These are phyloP conservation scores for Periophthalmus magnuspinnatus DNA, from an alignment of 2,797 vertebrate genomes.

Conservation along the genomic window DNA sequence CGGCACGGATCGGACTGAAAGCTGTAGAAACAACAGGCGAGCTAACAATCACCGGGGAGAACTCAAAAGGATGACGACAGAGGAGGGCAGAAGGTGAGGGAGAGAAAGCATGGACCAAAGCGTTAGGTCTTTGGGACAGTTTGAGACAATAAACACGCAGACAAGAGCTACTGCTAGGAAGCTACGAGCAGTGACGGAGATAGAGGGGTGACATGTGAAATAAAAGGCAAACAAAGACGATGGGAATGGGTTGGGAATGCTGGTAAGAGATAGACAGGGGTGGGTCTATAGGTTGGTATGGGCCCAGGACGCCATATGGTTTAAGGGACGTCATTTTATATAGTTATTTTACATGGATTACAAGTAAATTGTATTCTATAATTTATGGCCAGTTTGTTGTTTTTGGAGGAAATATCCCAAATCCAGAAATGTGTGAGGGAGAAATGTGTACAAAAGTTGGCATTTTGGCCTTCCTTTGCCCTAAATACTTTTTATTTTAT, in stretches of 20 bases:
- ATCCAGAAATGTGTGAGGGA: too few species aligned
- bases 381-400: too few species aligned
- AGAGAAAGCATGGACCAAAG: constrained; percentile 46
- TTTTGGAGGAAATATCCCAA: too few species aligned
- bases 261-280: constrained; percentile 15
- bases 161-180: constrained; percentile 35
- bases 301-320: background rate
- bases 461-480: too few species aligned
- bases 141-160: constrained; percentile 49
- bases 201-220: constrained; percentile 34
- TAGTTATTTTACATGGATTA: background rate
- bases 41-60: constrained; percentile 41
- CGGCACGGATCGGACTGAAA: constrained; percentile 42
- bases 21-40: constrained; percentile 51
- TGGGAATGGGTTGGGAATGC: constrained; percentile 17
- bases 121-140: constrained; percentile 30
- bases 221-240: constrained; percentile 17
- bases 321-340: background rate
- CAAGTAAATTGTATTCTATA: too few species aligned
- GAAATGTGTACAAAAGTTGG: too few species aligned
- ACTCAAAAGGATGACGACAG: constrained; percentile 57
- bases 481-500: too few species aligned
- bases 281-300: too few species aligned
- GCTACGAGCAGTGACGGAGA: constrained; percentile 28
- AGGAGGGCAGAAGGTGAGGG: constrained; percentile 31